Conservation (phyloP, 2,113 vertebrate genomes). For the Etia nguti region DNA sequence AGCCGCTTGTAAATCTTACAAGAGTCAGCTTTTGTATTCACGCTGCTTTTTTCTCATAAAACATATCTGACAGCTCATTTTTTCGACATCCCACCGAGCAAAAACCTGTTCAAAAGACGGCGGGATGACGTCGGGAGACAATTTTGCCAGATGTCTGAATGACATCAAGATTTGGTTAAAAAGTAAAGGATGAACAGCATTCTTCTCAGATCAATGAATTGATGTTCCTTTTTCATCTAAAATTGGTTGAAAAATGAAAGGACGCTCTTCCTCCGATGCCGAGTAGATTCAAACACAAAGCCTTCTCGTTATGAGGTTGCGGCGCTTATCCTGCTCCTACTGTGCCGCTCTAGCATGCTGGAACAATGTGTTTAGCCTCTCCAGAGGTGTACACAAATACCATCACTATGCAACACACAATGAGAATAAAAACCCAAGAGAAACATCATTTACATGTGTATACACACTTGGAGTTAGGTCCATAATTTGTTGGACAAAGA, state of each 20-base stretch:
- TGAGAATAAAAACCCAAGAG: not conserved
- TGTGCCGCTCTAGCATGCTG: not conserved
- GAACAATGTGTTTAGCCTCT: not conserved
- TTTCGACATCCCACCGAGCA: not conserved
- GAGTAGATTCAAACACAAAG: not conserved
- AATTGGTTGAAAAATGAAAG: not conserved
- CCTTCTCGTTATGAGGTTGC: not conserved
- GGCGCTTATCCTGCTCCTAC: not conserved
- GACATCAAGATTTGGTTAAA: not conserved
- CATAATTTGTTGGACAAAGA: not conserved
- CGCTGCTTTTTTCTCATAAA: not conserved
- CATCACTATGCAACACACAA: not conserved
- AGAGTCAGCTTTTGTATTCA: not conserved
- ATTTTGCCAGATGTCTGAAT: not conserved
- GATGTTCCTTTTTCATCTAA: not conserved
- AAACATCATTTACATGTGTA: not conserved
- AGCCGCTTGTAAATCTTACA: not conserved
- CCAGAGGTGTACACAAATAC: not conserved
- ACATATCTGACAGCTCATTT: conserved; percentile 9
- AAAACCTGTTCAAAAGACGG: not conserved
- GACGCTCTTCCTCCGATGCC: not conserved
- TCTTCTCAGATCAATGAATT: not conserved
- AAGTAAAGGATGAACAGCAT: not conserved
- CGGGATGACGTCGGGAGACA: not conserved
- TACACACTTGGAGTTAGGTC: not conserved